These are phyloP conservation scores for Pseudorasbora parva DNA, from an alignment of 2,113 vertebrate genomes.

Conservation along the genomic window DNA sequence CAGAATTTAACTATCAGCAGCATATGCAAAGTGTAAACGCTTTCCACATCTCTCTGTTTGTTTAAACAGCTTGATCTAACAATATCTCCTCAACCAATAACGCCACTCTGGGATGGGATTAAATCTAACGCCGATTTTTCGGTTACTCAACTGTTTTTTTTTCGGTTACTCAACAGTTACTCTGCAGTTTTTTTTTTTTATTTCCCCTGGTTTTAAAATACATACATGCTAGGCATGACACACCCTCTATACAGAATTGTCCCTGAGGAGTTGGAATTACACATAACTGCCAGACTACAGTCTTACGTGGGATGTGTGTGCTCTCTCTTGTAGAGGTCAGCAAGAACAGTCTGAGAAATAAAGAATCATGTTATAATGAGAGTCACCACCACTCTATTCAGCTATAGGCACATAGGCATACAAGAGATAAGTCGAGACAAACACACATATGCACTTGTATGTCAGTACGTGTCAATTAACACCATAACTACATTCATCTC, in stretches of 20 bases:
- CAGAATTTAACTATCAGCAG: not conserved
- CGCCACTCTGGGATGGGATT: not conserved
- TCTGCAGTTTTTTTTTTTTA: too few relatives aligned
- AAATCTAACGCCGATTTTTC: too few relatives aligned
- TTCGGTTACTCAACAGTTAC: too few relatives aligned
- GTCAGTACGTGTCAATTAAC: not conserved
- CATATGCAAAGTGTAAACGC: not conserved
- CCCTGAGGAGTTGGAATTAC: slow-evolving; percentile 23
- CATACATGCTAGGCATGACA: not conserved
- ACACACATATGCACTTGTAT: not conserved
- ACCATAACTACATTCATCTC: not conserved
- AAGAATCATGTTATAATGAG: slow-evolving; percentile 9
- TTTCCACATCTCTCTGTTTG: not conserved
- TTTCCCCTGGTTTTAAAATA: slow-evolving; percentile 4
- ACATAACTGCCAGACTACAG: not conserved
- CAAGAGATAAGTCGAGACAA: slow-evolving; percentile 1
- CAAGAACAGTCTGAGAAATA: not conserved
- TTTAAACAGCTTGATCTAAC: not conserved
- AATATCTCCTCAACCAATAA: not conserved
- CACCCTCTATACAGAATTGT: not conserved
- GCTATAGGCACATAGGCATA: slow-evolving; percentile 2
- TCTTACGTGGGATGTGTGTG: not conserved
- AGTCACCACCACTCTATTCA: slow-evolving; percentile 19
- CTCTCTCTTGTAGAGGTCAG: not conserved
- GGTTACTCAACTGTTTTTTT: too few relatives aligned